A percentile compares a stretch with the other conserved stretches of the same genome.
Conservation (phyloP, 1,140 invertebrate species). For the Lordiphosa clarofinis region DNA sequence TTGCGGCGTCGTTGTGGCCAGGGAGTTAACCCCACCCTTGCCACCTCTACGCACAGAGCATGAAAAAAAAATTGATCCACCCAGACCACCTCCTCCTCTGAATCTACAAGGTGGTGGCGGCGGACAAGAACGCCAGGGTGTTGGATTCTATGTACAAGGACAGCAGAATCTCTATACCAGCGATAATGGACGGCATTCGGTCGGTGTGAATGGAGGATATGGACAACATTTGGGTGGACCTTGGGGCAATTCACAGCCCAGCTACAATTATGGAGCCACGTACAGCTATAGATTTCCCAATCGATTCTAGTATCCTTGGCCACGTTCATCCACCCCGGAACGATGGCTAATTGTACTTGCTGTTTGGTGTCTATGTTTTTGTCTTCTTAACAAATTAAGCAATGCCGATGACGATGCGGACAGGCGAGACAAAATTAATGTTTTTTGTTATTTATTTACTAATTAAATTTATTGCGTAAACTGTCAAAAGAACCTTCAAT, state of each 20-base stretch:
- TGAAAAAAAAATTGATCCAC: neutral
- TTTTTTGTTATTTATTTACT: constrained; percentile 17
- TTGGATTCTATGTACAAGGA: constrained; percentile 26
- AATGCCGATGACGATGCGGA: constrained; percentile 37
- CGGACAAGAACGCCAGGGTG: constrained; percentile 35
- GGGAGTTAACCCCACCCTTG: constrained; percentile 18
- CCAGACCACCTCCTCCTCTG: constrained; percentile 12
- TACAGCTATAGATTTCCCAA: constrained; percentile 39
- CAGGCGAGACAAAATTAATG: constrained; percentile 47
- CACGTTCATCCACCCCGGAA: constrained; percentile 54
- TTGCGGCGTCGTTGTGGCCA: constrained; percentile 4
- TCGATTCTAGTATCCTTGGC: constrained; percentile 36
- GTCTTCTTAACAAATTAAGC: constrained; percentile 62
- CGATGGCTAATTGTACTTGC: constrained; percentile 64
- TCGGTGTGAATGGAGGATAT: constrained; percentile 45
- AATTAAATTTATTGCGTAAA: constrained; percentile 71
- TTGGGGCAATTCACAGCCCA: constrained; percentile 40
- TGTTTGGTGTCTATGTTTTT: constrained; percentile 27
- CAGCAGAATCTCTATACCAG: constrained; percentile 50
- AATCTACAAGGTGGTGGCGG: constrained; percentile 51
- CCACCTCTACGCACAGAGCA: neutral
- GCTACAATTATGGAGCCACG: constrained; percentile 15
- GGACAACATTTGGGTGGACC: constrained; percentile 55
- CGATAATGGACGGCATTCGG: constrained; percentile 52
- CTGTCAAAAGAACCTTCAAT: constrained; percentile 61